Evolutionary conservation across 2,797 vertebrate species (phyloP), one percentile per base, ranked within the genome.

Genomic region (Pagetopsis macropterus): DNA sequence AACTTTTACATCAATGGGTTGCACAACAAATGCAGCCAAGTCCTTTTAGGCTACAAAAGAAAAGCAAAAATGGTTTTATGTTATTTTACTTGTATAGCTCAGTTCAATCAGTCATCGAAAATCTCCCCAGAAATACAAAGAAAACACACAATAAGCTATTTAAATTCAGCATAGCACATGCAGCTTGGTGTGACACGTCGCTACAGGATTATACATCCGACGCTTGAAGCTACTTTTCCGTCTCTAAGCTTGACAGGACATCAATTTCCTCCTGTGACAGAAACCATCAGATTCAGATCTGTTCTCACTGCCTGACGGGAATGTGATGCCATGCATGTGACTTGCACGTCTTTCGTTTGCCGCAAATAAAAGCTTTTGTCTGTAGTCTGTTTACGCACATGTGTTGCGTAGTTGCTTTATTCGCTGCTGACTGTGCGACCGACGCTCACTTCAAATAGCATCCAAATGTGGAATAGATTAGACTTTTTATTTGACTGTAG

Each of bases 321-420:
- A 51, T 78, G 64, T 67, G 65, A 81, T 60, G 61, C 37, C 14
- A 12, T 74, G 65, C 85, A 84, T 80, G 80, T 80, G 78, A 81
- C 74, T 27, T 81, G 58, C 52, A 61, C 66, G 48, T 41, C 21
- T 75, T 21, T 60, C 57, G 17, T 61, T 50, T 57, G 50, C 48
- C 6, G 16, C 60, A 15, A 65, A 49, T 19, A 56, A 23, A 65
- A 17, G 41, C 23, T n/a, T 27, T 73, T 5, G 61, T 57, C 40
- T 63, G 8, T 2, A 13, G 59, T 64, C 11, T 57, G 65, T 50
- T 27, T 43, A 8, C 44, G 17, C 60, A 31, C 61, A 55, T 60
- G 54, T 65, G 46, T 43, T 50, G 6, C 54, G 54, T 31, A 65
- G 21, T 15, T 27, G 19, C 64, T 67, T 43, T 12, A 16, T 19